Evolutionary conservation across 2,888 invertebrate species (phyloP), one percentile per base, ranked within the genome.

Genomic region (Zele albiditarsus): DNA sequence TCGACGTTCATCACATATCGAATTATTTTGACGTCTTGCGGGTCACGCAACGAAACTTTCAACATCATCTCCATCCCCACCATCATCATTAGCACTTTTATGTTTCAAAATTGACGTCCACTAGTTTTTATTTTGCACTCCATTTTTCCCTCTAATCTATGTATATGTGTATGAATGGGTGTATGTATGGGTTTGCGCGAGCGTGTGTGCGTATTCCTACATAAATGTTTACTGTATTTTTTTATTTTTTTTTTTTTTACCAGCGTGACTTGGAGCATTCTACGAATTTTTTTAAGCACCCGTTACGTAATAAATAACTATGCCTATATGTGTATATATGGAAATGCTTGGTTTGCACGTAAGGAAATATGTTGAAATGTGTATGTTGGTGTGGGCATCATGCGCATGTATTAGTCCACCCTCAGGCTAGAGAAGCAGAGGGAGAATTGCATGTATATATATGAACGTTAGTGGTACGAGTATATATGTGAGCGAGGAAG

Each of bases 261-360:
- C 23, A 20, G 12, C 38, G 16, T 20, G 8, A 65, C 3, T 14
- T 20, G 3, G 28, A 38, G 25, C 25, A 27, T 73, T 58, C n/a
- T 42, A 14, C 46, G 16, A 23, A 68, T 42, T 49, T 53, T 53
- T 63, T 42, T 60, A 57, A 78, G 82, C 86, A 88, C 87, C 87
- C 88, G 88, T 86, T 88, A 85, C 82, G 84, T 86, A 79, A 82
- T 81, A 85, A 87, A 87, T 53, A 53, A 53, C 87, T 84, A 63
- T 38, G 76, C 53, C 70, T 67, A 58, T 53, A 49, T 71, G 49
- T 74, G 73, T 69, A 85, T 83, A 85, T 85, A 85, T 82, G 86
- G 87, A 87, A 87, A 88, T 85, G 87, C 86, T 87, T 84, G 86
- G 86, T 86, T 88, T 84, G 84, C 86, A 77, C 82, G 85, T 84